These are phyloP conservation scores for Egretta garzetta DNA, from an alignment of 2,113 vertebrate genomes.

Conservation along the genomic window DNA sequence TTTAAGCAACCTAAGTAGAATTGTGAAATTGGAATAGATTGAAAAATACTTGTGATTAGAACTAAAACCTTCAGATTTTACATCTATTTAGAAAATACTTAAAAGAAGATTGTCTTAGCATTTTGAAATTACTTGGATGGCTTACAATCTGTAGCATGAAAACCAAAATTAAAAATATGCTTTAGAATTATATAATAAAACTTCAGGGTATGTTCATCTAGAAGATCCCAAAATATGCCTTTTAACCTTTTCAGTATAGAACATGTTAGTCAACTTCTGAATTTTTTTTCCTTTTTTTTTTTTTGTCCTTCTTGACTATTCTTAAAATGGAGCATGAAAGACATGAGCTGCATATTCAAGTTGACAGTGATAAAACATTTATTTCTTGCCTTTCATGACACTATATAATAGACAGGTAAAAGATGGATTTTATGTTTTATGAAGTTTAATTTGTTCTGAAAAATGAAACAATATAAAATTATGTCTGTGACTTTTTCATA, in stretches of 20 bases:
- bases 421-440: constrained; percentile 19
- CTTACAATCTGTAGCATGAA: not conserved
- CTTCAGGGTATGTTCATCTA: not conserved
- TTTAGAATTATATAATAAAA: not conserved
- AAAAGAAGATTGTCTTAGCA: not conserved
- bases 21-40: constrained; percentile 2
- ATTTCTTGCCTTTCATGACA: constrained; percentile 46
- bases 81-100: not conserved
- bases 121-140: constrained; percentile 9
- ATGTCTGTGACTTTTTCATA: not conserved
- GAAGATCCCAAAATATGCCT: not conserved
- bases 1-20: constrained; percentile 12
- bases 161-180: not conserved
- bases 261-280: not conserved
- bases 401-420: constrained; percentile 26
- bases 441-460: constrained; percentile 54
- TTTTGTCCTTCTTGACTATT: not conserved
- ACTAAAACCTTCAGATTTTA: not conserved
- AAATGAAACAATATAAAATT: constrained; percentile 30
- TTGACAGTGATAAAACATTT: constrained; percentile 54
- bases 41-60: not conserved
- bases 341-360: constrained; percentile 11
- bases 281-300: not conserved
- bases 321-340: not conserved
- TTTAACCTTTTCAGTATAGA: not conserved